These are phyloP conservation scores for Hyles vespertilio DNA, from an alignment of 1,140 invertebrate genomes.

Conservation along the genomic window DNA sequence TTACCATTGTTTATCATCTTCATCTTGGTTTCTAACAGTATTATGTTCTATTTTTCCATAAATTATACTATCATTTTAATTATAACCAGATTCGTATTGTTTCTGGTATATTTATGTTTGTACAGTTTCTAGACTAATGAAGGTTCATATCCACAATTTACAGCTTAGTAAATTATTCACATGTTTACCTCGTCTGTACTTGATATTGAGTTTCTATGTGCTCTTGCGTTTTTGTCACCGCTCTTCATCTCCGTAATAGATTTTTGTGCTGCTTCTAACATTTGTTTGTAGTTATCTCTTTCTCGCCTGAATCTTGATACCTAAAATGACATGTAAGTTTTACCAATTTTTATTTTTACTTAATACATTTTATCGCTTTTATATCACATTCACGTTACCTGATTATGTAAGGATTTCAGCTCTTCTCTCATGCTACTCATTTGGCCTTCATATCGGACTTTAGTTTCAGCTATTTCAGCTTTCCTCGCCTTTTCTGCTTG, in stretches of 20 bases:
- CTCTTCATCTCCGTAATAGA: conserved; percentile 86
- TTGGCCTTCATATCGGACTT: conserved; percentile 92
- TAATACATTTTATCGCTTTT: not conserved
- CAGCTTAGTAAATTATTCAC: not conserved
- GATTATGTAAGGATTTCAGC: conserved; percentile 88
- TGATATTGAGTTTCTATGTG: conserved; percentile 54
- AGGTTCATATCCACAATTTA: too few relatives aligned
- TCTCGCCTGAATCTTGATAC: conserved; percentile 89
- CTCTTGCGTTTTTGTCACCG: conserved; percentile 59
- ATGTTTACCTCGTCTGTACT: conserved; percentile 79
- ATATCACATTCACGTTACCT: conserved; percentile 69
- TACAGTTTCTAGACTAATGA: too few relatives aligned
- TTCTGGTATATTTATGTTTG: too few relatives aligned
- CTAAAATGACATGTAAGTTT: conserved; percentile 25
- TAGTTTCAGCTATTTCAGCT: conserved; percentile 89
- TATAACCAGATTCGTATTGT: too few relatives aligned
- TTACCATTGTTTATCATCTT: too few relatives aligned
- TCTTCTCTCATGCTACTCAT: conserved; percentile 91
- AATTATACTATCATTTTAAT: too few relatives aligned
- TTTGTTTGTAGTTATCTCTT: conserved; percentile 93
- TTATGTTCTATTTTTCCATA: too few relatives aligned
- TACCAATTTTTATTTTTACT: not conserved
- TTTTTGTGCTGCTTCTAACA: conserved; percentile 90
- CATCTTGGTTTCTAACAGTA: too few relatives aligned
- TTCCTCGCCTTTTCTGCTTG: conserved; percentile 88